A percentile compares a stretch with the other conserved stretches of the same genome.
Conservation (phyloP, 2,888 invertebrate species). For the Melanophora roralis region DNA sequence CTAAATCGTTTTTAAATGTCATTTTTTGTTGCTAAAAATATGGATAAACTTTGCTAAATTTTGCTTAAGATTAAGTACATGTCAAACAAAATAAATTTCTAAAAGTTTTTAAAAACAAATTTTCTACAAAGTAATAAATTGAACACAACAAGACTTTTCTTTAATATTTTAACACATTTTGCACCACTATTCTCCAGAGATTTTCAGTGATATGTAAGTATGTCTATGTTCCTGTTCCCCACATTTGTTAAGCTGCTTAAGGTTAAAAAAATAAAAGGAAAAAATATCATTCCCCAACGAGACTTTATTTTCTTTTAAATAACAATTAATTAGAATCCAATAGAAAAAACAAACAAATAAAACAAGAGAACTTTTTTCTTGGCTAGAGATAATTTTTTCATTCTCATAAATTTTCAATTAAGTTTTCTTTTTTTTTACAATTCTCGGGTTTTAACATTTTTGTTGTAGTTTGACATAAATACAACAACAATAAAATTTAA, state of each 20-base stretch:
- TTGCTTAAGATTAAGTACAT: too few species aligned
- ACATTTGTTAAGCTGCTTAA: not conserved
- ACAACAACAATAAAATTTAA: slow-evolving; percentile 52
- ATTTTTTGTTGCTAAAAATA: too few species aligned
- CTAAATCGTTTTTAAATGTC: too few species aligned
- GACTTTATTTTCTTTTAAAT: slow-evolving; percentile 30
- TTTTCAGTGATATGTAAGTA: not conserved
- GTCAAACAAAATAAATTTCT: too few species aligned
- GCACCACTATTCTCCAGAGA: not conserved
- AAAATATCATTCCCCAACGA: slow-evolving; percentile 1
- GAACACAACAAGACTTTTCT: not conserved
- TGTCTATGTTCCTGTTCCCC: not conserved
- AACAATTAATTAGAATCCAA: slow-evolving; percentile 56
- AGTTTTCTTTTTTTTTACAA: slow-evolving; percentile 10
- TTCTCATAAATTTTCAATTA: slow-evolving; percentile 51
- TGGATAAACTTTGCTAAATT: too few species aligned
- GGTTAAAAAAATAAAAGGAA: not conserved
- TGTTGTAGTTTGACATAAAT: slow-evolving; percentile 3
- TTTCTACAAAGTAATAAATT: too few species aligned
- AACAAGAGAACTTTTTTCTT: slow-evolving; percentile 18
- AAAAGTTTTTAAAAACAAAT: too few species aligned
- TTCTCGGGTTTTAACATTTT: not conserved
- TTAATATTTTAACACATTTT: not conserved
- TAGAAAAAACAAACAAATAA: slow-evolving; percentile 1
- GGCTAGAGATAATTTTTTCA: slow-evolving; percentile 20